Evolutionary conservation across 2,113 vertebrate species (phyloP), one percentile per base, ranked within the genome.

Genomic region (Sialia sialis): DNA sequence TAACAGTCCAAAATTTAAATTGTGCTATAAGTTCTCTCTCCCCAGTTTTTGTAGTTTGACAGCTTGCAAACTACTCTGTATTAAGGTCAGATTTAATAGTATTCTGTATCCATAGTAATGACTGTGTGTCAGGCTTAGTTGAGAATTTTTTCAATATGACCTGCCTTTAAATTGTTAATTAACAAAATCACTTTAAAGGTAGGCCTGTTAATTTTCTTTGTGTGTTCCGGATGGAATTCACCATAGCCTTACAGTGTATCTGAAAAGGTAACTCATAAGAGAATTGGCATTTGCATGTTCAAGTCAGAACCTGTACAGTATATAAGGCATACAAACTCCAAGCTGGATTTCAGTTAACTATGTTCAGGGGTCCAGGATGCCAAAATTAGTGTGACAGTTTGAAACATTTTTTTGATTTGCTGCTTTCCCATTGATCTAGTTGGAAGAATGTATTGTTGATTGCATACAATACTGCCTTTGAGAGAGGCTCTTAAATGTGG

Each of bases 321-420:
- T 97, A 95, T 97, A 96, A 93, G 95, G 96, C 94, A 94, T 97
- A 98, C 97, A 98, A 98, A 98, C 98, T 98, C 98, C 76, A 98
- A 98, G 98, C 98, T 98, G 98, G 95, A 97, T 97, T 96, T 97
- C 93, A 97, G 90, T 97, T 97, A 91, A 96, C 93, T 87, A 68
- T 96, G 79, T 98, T 97, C 98, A 96, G 98, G 98, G 98, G 98
- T 98, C 98, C 98, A 98, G 98, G 98, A 99, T 99, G 98, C 99
- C 99, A 98, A 98, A 98, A 98, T 96, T 97, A 97, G 96, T 97
- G 96, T 98, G 97, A 97, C 97, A 96, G 97, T 98, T 98, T 97
- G 97, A 97, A 98, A 97, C 96, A 88, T 97, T 98, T 96, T 96
- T 89, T 98, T 98, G 92, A 98, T 98, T 98, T 98, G 97, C 98